These are phyloP conservation scores for Limnephilus auricula DNA, from an alignment of 2,888 invertebrate species.

Conservation along the genomic window DNA sequence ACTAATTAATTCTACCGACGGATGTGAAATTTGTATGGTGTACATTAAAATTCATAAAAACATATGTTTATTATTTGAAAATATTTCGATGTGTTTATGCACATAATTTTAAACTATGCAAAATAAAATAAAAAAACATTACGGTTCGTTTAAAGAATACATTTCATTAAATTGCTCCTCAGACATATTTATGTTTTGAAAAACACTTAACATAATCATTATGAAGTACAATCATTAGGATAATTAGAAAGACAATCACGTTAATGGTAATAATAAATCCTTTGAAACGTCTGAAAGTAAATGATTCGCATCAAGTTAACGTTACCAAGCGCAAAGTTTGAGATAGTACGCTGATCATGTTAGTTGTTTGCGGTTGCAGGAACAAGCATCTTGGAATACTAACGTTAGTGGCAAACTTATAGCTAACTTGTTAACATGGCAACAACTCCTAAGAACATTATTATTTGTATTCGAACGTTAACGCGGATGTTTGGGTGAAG, in stretches of 20 bases:
- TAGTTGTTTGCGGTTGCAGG: not conserved
- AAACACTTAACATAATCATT: not conserved
- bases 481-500: not conserved
- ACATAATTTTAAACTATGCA: not conserved
- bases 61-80: no score
- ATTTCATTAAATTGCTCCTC: not conserved
- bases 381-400: not conserved
- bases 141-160: not conserved
- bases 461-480: not conserved
- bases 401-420: not conserved
- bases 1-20: no score
- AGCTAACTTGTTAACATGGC: not conserved
- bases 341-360: not conserved
- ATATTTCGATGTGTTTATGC: no score
- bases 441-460: not conserved
- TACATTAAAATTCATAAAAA: no score
- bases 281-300: not conserved
- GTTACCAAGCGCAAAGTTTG: not conserved
- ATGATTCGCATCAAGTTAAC: not conserved
- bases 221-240: not conserved
- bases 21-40: no score
- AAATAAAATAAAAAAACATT: not conserved
- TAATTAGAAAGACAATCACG: not conserved
- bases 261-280: not conserved
- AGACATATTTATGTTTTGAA: not conserved